phyloP scores from a whole-genome alignment of 2,113 vertebrate genomes.

The Bufo gargarizans region DNA sequence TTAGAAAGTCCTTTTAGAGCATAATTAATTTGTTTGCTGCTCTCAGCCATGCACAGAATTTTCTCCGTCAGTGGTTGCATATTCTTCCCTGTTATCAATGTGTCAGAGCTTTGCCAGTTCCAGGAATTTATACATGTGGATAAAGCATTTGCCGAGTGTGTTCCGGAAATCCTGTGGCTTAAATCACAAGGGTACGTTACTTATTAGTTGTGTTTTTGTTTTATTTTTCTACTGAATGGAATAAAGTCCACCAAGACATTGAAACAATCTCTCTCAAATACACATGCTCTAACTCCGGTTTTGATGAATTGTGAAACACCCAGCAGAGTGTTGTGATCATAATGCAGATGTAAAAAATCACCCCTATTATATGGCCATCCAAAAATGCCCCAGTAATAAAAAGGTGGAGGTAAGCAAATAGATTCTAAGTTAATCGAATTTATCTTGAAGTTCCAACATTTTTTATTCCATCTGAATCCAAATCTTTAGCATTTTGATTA shows the following conservation, averaged over 20 bases:
- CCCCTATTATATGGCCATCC: no score
- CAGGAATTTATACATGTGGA: neutral
- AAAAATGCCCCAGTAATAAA: no score
- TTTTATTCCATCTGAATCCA: no score
- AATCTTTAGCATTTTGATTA: no score
- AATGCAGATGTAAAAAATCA: no score
- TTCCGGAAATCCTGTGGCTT: neutral
- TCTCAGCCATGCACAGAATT: neutral
- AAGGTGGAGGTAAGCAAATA: no score
- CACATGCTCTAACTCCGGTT: no score
- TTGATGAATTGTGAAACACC: no score
- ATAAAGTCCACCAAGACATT: neutral
- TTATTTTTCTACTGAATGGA: neutral
- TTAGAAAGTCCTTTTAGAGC: neutral
- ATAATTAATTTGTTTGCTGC: conserved; percentile 13
- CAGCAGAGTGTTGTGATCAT: no score
- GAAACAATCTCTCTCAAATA: no score
- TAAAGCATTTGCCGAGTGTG: conserved; percentile 19
- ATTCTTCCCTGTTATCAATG: conserved; percentile 22
- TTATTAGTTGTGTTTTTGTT: neutral
- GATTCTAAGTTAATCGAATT: no score
- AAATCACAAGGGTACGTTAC: neutral
- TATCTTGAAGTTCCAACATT: no score
- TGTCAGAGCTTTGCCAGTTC: conserved; percentile 27
- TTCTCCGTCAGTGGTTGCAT: neutral